A percentile compares a stretch with the other conserved stretches of the same genome.
phyloP scores from a whole-genome alignment of 2,797 vertebrate genomes.

The Manis crassicaudata region DNA sequence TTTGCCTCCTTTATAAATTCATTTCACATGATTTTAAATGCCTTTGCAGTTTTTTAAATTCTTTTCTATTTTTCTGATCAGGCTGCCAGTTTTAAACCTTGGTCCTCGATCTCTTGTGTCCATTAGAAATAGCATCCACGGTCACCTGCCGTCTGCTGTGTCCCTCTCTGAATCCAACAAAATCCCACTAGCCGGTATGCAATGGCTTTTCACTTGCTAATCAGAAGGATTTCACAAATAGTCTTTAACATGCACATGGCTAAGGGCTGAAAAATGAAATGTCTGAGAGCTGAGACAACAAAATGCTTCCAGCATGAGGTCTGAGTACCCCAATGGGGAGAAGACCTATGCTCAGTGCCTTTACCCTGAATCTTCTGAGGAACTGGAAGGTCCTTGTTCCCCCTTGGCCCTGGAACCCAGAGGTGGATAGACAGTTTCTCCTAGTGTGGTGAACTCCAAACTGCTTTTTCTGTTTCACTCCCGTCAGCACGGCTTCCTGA shows the following conservation, averaged over 20 bases:
- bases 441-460: neutral
- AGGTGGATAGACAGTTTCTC: neutral
- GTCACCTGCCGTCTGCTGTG: neutral
- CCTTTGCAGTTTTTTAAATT: neutral
- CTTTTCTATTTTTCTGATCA: neutral
- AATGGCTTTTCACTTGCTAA: constrained; percentile 43
- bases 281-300: neutral
- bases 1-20: neutral
- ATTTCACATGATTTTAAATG: constrained; percentile 33
- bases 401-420: neutral
- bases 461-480: neutral
- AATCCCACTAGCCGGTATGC: neutral
- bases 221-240: neutral
- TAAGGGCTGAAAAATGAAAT: constrained; percentile 17
- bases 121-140: neutral
- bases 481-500: neutral
- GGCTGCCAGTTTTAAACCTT: constrained; percentile 13
- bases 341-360: neutral
- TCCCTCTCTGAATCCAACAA: neutral
- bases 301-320: neutral
- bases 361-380: neutral
- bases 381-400: neutral
- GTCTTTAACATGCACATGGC: neutral
- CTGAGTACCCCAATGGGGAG: neutral
- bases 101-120: neutral